Evolutionary conservation across 2,888 invertebrate genomes (phyloP).

Genomic region (Tanypteryx hageni): DNA sequence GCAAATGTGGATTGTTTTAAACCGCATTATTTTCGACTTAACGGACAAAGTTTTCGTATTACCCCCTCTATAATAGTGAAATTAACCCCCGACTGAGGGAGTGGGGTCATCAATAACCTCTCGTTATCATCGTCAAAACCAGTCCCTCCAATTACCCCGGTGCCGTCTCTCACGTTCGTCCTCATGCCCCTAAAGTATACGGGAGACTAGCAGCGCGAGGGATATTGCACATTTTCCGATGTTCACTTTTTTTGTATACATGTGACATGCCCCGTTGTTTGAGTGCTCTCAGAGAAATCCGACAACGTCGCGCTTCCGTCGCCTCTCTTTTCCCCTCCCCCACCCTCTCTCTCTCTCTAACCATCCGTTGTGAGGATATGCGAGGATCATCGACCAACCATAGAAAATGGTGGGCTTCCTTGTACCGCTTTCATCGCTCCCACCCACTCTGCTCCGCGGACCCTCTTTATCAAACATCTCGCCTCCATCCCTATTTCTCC

Average conservation of each 20-base stretch:
- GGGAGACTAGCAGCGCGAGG: background rate
- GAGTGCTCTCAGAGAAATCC: background rate
- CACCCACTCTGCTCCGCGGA: background rate
- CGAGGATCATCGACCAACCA: slow-evolving; percentile 23
- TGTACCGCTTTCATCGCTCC: background rate
- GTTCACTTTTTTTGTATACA: too few relatives aligned
- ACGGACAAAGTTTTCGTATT: too few relatives aligned
- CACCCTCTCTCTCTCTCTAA: background rate
- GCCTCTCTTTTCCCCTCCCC: background rate
- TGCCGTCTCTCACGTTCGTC: background rate
- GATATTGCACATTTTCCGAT: too few relatives aligned
- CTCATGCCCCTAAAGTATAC: background rate
- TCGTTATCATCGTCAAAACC: too few relatives aligned
- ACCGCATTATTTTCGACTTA: too few relatives aligned
- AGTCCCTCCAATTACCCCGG: background rate
- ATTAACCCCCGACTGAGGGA: too few relatives aligned
- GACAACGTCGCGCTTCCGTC: background rate
- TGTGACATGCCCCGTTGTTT: background rate
- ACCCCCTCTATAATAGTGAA: too few relatives aligned
- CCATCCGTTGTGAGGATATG: background rate
- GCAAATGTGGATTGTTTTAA: too few relatives aligned
- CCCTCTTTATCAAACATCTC: background rate
- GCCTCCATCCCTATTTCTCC: background rate
- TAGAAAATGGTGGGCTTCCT: background rate
- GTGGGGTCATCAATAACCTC: too few relatives aligned